Percentiles rank a stretch among this genome's conserved stretches.
phyloP scores from a whole-genome alignment of 2,888 invertebrate species.

The Erpobdella octoculata region DNA sequence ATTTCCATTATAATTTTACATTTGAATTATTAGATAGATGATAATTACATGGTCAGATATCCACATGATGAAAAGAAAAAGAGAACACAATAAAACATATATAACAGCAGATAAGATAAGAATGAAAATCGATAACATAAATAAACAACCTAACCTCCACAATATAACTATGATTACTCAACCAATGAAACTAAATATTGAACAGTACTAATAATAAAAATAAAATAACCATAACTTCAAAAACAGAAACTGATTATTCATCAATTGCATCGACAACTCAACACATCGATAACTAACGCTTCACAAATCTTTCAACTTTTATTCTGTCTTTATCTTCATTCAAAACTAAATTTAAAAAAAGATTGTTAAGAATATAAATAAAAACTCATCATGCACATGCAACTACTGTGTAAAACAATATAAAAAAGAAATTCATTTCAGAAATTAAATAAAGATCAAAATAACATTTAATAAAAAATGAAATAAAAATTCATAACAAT shows the following conservation, averaged over 20 bases:
- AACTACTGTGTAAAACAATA: too few species aligned
- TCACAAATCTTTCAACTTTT: not conserved
- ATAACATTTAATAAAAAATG: not conserved
- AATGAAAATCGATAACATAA: too few species aligned
- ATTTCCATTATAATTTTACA: too few species aligned
- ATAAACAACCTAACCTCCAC: not conserved
- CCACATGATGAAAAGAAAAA: too few species aligned
- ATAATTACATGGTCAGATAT: too few species aligned
- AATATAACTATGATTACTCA: not conserved
- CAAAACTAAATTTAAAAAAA: not conserved
- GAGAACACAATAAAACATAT: too few species aligned
- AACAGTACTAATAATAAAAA: not conserved
- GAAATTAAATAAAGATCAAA: not conserved
- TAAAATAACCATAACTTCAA: not conserved
- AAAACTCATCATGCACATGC: too few species aligned
- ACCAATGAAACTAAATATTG: not conserved
- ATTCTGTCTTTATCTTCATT: not conserved
- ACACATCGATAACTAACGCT: constrained; percentile 8
- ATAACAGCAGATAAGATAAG: too few species aligned
- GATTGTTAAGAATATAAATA: too few species aligned
- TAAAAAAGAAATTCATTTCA: not conserved
- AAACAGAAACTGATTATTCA: not conserved
- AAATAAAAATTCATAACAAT: not conserved
- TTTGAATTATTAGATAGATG: too few species aligned
- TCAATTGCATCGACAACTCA: constrained; percentile 1